A percentile compares a stretch with the other conserved stretches of the same genome.
Evolutionary conservation across 2,113 vertebrate species (phyloP).

Genomic region (Galbula dea): DNA sequence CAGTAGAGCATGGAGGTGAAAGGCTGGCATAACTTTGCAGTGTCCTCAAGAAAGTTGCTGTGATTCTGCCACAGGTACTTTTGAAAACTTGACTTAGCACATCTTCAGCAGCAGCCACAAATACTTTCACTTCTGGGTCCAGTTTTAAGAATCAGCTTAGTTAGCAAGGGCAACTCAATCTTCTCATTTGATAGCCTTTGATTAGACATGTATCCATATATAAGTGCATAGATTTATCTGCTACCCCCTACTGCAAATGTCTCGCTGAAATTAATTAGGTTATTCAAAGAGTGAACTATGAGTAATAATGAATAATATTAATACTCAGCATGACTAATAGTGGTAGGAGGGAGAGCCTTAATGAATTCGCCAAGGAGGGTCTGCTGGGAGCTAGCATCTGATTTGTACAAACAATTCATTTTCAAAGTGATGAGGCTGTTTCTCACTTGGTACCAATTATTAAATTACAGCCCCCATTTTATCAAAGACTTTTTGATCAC

Average conservation of each 20-base stretch:
- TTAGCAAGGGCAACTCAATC: not conserved
- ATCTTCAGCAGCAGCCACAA: not conserved
- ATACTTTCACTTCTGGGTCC: not conserved
- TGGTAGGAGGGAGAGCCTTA: conserved; percentile 43
- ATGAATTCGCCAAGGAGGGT: conserved; percentile 30
- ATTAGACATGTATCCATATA: not conserved
- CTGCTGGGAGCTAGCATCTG: not conserved
- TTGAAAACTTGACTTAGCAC: not conserved
- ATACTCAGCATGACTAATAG: conserved; percentile 52
- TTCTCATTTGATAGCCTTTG: conserved; percentile 32
- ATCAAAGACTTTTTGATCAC: not conserved
- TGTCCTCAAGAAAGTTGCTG: not conserved
- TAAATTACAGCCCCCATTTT: not conserved
- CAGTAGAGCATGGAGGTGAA: not conserved
- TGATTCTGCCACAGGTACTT: not conserved
- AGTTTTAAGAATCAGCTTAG: not conserved
- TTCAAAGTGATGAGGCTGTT: not conserved
- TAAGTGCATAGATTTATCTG: conserved; percentile 30
- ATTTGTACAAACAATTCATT: not conserved
- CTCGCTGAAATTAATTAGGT: conserved; percentile 54
- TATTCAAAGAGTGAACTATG: conserved; percentile 42
- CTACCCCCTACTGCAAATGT: conserved; percentile 30
- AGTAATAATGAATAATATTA: conserved; percentile 62
- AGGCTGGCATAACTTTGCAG: not conserved
- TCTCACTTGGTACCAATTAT: not conserved